These are phyloP conservation scores for Bolborhynchus lineola DNA, from an alignment of 2,113 vertebrate species.

Conservation along the genomic window DNA sequence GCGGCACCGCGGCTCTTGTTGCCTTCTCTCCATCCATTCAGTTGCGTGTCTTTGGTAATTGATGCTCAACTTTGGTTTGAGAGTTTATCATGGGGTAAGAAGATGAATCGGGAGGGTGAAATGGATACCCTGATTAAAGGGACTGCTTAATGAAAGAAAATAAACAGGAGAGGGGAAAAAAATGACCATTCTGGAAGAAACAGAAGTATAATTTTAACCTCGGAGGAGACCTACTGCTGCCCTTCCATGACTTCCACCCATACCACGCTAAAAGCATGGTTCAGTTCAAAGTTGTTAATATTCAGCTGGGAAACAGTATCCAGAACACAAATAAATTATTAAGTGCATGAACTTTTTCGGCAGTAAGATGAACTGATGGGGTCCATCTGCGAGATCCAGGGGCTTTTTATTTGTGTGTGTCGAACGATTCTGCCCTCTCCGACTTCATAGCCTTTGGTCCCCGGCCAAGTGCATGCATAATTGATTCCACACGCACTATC, in stretches of 20 bases:
- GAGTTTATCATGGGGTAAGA: slow-evolving; percentile 59
- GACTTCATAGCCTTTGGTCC: slow-evolving; percentile 94
- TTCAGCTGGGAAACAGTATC: slow-evolving; percentile 99
- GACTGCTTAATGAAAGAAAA: slow-evolving; percentile 86
- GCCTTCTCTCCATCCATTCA: rapidly evolving
- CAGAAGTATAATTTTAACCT: slow-evolving; percentile 77
- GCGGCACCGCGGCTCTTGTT: not conserved
- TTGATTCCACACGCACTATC: slow-evolving; percentile 95
- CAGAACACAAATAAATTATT: slow-evolving; percentile 99
- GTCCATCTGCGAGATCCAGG: slow-evolving; percentile 95
- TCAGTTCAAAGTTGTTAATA: slow-evolving; percentile 99
- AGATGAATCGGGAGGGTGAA: slow-evolving; percentile 74
- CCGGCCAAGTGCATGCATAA: slow-evolving; percentile 98
- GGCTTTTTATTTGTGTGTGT: slow-evolving; percentile 87
- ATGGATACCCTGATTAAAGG: slow-evolving; percentile 84
- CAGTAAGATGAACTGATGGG: slow-evolving; percentile 99
- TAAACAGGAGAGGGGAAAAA: slow-evolving; percentile 71
- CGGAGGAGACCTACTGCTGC: slow-evolving; percentile 77
- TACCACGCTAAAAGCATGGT: slow-evolving; percentile 88
- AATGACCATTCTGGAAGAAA: slow-evolving; percentile 74
- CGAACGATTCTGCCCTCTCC: slow-evolving; percentile 86
- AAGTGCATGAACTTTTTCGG: slow-evolving; percentile 99
- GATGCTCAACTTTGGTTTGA: slow-evolving; percentile 61
- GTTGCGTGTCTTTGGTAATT: not conserved
- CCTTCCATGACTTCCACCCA: slow-evolving; percentile 84